phyloP scores from a whole-genome alignment of 53 echinoderm and acorn worm species.

The Paracentrotus lividus region DNA sequence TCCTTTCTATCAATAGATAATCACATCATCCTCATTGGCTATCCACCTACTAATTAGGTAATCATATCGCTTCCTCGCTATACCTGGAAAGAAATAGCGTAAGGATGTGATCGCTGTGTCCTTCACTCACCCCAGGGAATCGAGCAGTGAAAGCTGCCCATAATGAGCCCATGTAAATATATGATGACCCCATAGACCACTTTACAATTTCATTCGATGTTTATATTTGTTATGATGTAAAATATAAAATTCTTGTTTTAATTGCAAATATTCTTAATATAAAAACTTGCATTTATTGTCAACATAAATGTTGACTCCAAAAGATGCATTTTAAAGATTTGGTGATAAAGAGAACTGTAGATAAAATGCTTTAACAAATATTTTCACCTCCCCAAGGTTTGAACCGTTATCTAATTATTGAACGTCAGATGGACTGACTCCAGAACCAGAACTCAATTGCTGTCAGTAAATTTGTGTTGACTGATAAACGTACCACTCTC shows the following conservation, averaged over 20 bases:
- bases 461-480: too few relatives aligned
- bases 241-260: background rate
- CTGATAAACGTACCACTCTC: too few relatives aligned
- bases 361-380: too few relatives aligned
- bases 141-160: background rate
- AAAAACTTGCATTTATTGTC: too few relatives aligned
- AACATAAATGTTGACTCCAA: too few relatives aligned
- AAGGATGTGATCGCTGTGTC: background rate
- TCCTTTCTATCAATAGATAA: background rate
- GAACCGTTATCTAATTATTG: too few relatives aligned
- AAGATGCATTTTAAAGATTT: too few relatives aligned
- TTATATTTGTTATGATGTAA: background rate
- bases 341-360: too few relatives aligned
- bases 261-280: too few relatives aligned
- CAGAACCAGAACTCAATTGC: too few relatives aligned
- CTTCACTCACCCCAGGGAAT: background rate
- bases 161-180: background rate
- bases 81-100: background rate
- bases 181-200: background rate
- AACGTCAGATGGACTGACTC: too few relatives aligned
- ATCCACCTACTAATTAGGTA: slow-evolving; percentile 20
- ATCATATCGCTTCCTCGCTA: background rate
- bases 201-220: background rate
- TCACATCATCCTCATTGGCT: background rate
- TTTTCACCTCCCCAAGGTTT: too few relatives aligned